Evolutionary conservation across 2,888 invertebrate genomes (phyloP).

Genomic region (Cenopis cana): DNA sequence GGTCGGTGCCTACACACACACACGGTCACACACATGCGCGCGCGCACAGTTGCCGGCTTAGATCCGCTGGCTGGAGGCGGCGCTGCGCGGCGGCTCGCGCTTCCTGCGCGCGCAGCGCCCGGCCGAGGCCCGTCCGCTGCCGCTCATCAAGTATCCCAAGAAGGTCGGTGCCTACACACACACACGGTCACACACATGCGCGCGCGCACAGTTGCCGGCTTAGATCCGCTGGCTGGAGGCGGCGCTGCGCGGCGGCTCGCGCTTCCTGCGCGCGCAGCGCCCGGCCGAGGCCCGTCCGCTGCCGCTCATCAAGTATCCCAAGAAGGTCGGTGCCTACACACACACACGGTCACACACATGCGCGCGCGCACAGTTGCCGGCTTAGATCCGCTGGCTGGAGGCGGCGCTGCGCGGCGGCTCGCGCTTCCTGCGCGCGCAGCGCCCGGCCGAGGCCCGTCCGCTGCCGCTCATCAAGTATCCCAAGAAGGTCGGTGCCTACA

Average conservation of each 20-base stretch:
- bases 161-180: conserved; percentile 50
- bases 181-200: too few species aligned
- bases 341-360: too few species aligned
- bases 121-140: conserved; percentile 90
- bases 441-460: conserved; percentile 91
- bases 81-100: conserved; percentile 94
- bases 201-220: conserved; percentile 95
- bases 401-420: conserved; percentile 94
- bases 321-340: conserved; percentile 53
- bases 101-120: conserved; percentile 91
- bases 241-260: conserved; percentile 94
- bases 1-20: neutral
- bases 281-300: conserved; percentile 91
- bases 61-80: conserved; percentile 96
- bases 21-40: too few species aligned
- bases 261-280: conserved; percentile 91
- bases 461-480: conserved; percentile 85
- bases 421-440: conserved; percentile 91
- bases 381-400: conserved; percentile 98
- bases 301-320: conserved; percentile 81
- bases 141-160: conserved; percentile 79
- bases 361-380: conserved; percentile 95
- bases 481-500: conserved; percentile 55
- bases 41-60: too few species aligned
- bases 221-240: conserved; percentile 97